Evolutionary conservation across 2,888 invertebrate genomes (phyloP).

Genomic region (Polylopha cassiicola): DNA sequence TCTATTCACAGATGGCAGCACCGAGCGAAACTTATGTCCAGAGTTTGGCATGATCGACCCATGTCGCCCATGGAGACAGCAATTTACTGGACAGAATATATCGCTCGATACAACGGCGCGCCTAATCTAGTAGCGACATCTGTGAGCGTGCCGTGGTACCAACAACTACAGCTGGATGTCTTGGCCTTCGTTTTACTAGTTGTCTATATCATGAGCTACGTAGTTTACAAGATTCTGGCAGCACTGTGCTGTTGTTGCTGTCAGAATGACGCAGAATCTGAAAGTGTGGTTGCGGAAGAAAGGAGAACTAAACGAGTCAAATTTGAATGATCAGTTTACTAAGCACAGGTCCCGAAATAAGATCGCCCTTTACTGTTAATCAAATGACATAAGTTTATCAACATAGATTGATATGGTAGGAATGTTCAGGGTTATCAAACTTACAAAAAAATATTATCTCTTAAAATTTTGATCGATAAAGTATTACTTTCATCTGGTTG

Average conservation of each 20-base stretch:
- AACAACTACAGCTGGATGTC: slow-evolving; percentile 63
- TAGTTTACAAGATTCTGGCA: slow-evolving; percentile 52
- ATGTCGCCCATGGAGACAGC: slow-evolving; percentile 72
- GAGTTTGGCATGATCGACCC: slow-evolving; percentile 73
- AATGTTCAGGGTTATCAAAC: no score
- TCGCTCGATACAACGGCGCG: slow-evolving; percentile 64
- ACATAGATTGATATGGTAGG: no score
- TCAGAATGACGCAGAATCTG: slow-evolving; percentile 33
- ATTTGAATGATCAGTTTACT: slow-evolving; percentile 48
- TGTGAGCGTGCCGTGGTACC: slow-evolving; percentile 53
- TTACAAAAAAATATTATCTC: no score
- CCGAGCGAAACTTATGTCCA: slow-evolving; percentile 61
- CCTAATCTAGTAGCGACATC: slow-evolving; percentile 58
- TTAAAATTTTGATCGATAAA: no score
- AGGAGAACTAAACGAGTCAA: slow-evolving; percentile 60
- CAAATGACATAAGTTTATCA: slow-evolving; percentile 1
- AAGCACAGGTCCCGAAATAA: no score
- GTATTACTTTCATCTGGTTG: no score
- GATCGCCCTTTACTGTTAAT: no score
- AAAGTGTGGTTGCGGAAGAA: slow-evolving; percentile 38
- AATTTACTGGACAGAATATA: slow-evolving; percentile 78
- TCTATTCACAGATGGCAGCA: slow-evolving; percentile 52
- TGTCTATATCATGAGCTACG: slow-evolving; percentile 48
- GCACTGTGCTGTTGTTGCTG: slow-evolving; percentile 58
- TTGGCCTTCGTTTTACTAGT: slow-evolving; percentile 56